Percentiles rank a stretch among this genome's conserved stretches.
phyloP scores from a whole-genome alignment of 2,797 vertebrate species.

The Danio kyathit region DNA sequence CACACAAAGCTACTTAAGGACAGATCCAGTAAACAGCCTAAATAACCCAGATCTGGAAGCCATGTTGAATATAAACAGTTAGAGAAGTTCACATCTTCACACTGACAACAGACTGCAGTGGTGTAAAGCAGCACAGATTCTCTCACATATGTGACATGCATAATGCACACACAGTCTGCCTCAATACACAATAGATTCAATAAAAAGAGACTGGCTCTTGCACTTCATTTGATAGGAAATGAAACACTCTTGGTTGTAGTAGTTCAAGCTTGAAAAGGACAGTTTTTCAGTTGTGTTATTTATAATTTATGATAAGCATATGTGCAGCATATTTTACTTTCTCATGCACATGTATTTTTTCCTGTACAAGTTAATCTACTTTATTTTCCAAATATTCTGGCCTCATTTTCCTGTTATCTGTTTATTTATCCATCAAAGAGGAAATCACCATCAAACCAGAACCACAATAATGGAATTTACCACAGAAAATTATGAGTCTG shows the following conservation, averaged over 20 bases:
- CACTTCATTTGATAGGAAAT: neutral
- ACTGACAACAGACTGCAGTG: constrained; percentile 11
- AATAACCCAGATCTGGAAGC: constrained; percentile 26
- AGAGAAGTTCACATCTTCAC: constrained; percentile 10
- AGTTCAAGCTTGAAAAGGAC: neutral
- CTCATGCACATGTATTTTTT: neutral
- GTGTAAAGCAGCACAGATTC: neutral
- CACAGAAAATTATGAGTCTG: constrained; percentile 34
- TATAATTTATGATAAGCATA: neutral
- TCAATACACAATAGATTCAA: neutral
- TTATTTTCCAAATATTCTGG: constrained; percentile 1
- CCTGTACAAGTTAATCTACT: neutral
- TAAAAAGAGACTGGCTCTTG: neutral
- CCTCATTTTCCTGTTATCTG: neutral
- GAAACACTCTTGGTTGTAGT: neutral
- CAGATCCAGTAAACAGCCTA: neutral
- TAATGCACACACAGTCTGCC: neutral
- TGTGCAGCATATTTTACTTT: neutral
- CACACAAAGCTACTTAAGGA: neutral
- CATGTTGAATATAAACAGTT: constrained; percentile 2
- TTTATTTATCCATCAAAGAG: constrained; percentile 28
- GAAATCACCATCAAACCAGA: constrained; percentile 32
- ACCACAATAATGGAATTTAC: constrained; percentile 34
- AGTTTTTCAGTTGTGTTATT: neutral
- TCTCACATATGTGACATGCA: constrained; percentile 6